Evolutionary conservation across 2,797 vertebrate genomes (phyloP).

Genomic region (Eulemur mongoz): DNA sequence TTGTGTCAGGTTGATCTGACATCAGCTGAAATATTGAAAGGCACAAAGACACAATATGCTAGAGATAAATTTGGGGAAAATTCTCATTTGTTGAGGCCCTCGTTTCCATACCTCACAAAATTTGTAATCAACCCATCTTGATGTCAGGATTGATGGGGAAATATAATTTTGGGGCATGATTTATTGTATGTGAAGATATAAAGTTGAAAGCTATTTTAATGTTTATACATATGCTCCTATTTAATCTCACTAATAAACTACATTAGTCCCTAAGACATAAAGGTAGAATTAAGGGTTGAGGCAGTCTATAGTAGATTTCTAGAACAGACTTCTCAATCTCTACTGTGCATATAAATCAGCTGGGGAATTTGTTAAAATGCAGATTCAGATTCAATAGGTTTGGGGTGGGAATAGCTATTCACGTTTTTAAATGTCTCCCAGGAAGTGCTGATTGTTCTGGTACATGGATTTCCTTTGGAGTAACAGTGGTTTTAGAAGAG

Average conservation of each 20-base stretch:
- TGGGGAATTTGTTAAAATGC: neutral
- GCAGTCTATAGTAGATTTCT: neutral
- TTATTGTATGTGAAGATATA: neutral
- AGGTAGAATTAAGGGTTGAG: neutral
- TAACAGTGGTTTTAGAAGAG: neutral
- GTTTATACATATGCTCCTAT: neutral
- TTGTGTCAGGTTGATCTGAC: neutral
- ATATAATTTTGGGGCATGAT: neutral
- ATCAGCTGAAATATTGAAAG: neutral
- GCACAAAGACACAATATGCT: neutral
- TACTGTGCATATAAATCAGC: neutral
- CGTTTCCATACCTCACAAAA: neutral
- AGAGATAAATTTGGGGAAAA: neutral
- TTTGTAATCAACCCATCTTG: neutral
- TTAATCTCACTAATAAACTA: slow-evolving; percentile 33
- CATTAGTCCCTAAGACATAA: neutral
- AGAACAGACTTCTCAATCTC: neutral
- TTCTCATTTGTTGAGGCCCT: neutral
- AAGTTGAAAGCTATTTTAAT: neutral
- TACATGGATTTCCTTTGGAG: neutral
- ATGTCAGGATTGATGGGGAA: neutral
- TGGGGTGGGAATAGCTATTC: neutral
- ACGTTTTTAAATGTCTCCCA: neutral
- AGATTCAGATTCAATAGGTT: neutral
- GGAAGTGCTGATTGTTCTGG: neutral